These are phyloP conservation scores for cat (Felis catus) DNA, from an alignment of 2,113 vertebrate genomes.

Conservation along the genomic window F.catus_Fca126_mat1.0 CM031412.1:159879001-159879500, in stretches of 20 bases:
- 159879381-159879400: background rate
- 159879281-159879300: background rate
- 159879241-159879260: too few relatives aligned
- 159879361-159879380: background rate
- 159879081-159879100: background rate
- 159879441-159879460: background rate
- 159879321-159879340: background rate
- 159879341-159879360: background rate
- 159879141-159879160: background rate
- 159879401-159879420: background rate
- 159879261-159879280: background rate
- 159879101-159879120: background rate
- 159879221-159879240: background rate
- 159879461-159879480: background rate
- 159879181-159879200: background rate
- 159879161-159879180: background rate
- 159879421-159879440: background rate
- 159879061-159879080: background rate
- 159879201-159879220: background rate
- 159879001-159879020: background rate
- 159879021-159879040: background rate
- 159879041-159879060: background rate
- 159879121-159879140: background rate
- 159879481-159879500: background rate
- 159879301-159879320: background rate